Percentiles rank a stretch among this genome's conserved stretches.
Conservation (phyloP, 2,797 vertebrate species). For the Dallia pectoralis region DNA sequence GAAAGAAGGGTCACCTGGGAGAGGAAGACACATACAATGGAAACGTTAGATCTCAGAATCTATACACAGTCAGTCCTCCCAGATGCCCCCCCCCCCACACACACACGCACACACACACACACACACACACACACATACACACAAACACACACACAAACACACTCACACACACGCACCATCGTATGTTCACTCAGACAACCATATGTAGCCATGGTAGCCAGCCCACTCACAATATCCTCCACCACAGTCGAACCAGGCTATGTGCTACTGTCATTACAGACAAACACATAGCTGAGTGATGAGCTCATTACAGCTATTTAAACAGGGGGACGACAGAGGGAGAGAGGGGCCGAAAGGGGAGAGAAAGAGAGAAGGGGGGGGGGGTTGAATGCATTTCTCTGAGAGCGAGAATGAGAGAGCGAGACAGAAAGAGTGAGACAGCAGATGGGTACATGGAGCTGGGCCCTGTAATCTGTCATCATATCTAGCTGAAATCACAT, state of each 20-base stretch:
- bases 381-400: too few relatives aligned
- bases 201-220: conserved; percentile 12
- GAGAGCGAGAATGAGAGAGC: neutral
- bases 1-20: conserved; percentile 90
- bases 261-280: neutral
- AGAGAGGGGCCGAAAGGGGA: neutral
- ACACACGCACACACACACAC: too few relatives aligned
- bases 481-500: neutral
- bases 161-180: conserved; percentile 1
- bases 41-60: neutral
- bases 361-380: neutral
- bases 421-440: neutral
- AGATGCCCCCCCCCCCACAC: neutral
- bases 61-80: neutral
- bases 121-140: neutral
- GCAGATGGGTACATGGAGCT: neutral
- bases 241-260: neutral
- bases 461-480: neutral
- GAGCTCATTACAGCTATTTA: conserved; percentile 29
- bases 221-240: conserved; percentile 7
- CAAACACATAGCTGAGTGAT: conserved; percentile 17
- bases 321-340: neutral
- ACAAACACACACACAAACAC: conserved; percentile 5
- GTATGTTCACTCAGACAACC: neutral
- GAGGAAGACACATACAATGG: neutral